A percentile compares a stretch with the other conserved stretches of the same genome.
phyloP scores from a whole-genome alignment of 1,140 invertebrate species.

The Drosophila triauraria region DNA sequence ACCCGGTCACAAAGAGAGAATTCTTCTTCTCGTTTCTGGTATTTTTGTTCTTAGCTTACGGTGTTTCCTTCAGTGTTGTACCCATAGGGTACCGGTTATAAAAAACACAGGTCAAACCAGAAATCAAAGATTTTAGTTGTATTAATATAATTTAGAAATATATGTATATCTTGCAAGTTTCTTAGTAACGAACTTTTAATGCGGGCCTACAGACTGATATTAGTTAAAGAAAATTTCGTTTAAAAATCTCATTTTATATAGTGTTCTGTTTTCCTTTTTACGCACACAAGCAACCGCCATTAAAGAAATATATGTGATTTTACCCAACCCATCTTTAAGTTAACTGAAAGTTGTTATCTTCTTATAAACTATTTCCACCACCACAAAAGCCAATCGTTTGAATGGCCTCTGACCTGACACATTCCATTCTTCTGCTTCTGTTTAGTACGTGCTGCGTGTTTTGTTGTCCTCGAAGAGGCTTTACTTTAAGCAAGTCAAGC shows the following conservation, averaged over 20 bases:
- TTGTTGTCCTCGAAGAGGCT: constrained; percentile 47
- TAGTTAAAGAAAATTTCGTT: neutral
- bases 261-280: neutral
- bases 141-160: no score
- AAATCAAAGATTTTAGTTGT: no score
- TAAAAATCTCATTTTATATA: no score
- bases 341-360: constrained; percentile 46
- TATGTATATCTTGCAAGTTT: no score
- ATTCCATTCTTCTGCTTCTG: constrained; percentile 18
- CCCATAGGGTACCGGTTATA: no score
- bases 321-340: constrained; percentile 28
- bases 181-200: no score
- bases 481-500: constrained; percentile 42
- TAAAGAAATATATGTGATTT: constrained; percentile 18
- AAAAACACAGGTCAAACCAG: no score
- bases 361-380: constrained; percentile 48
- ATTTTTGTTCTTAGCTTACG: no score
- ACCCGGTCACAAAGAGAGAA: no score
- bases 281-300: neutral
- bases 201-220: neutral
- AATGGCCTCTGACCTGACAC: constrained; percentile 42
- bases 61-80: no score
- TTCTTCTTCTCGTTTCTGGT: no score
- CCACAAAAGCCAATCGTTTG: constrained; percentile 50
- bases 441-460: constrained; percentile 40